Conservation (phyloP, 2,113 vertebrate species). For the Cottus gobio region DNA sequence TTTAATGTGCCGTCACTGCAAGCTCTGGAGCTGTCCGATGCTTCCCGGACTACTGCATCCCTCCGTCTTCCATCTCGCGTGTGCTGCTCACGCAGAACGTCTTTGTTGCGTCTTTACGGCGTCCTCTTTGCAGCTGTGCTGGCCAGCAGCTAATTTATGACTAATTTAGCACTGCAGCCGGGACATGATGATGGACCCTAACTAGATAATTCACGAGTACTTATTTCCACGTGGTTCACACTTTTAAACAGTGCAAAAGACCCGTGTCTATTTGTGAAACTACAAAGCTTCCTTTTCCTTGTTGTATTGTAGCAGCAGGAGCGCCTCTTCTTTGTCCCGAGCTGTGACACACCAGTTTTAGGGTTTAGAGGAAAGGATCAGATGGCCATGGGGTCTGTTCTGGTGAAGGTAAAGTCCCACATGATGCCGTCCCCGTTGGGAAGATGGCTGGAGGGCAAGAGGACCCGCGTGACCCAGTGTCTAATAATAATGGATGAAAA, state of each 20-base stretch:
- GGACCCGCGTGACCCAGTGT: slow-evolving; percentile 95
- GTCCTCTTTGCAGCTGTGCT: slow-evolving; percentile 7
- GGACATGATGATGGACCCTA: background rate
- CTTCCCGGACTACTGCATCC: background rate
- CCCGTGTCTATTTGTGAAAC: background rate
- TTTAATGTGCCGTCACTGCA: background rate
- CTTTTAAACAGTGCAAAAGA: slow-evolving; percentile 2
- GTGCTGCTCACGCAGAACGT: background rate
- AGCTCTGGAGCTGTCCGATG: no score
- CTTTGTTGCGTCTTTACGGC: background rate
- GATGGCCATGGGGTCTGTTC: slow-evolving; percentile 87
- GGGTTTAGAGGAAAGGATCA: slow-evolving; percentile 58
- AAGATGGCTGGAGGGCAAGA: slow-evolving; percentile 91
- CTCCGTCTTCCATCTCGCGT: background rate
- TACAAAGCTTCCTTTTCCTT: background rate
- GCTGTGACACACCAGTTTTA: background rate
- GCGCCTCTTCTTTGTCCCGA: background rate
- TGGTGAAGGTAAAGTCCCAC: slow-evolving; percentile 87
- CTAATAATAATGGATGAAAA: slow-evolving; percentile 45
- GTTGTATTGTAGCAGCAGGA: background rate
- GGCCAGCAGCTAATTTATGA: slow-evolving; percentile 61
- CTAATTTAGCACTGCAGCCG: background rate
- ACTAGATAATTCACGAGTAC: background rate
- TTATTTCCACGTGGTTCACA: background rate
- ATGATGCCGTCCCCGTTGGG: slow-evolving; percentile 88